Base-by-base conservation (phyloP, 2,888 invertebrate genomes). In the Chrysomela aeneicollis region DNA sequence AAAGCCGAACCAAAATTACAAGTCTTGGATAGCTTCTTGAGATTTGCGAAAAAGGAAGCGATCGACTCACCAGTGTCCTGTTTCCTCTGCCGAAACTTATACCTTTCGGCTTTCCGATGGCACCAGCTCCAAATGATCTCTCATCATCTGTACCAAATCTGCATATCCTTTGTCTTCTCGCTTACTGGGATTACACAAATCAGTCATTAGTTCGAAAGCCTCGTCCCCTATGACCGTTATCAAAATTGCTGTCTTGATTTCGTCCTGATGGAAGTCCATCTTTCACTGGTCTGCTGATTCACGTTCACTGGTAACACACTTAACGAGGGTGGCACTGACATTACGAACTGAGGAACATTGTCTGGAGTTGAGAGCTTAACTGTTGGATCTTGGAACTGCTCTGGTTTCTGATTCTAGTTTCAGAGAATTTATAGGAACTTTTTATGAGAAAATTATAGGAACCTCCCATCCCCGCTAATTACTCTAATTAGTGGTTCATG, bases 1-100 rank as follows among this genome's bases (percentile, higher is more conserved):
- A 58, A 46, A 17, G 49, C 18, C 12, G 21, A 17, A 10, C 59
- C 63, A 46, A 63, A 63, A 51, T 63, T 59, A 35, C 63, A 63
- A 1, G 52, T 63, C 47, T 54, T 59, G 1, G 55, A 51, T 42
- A 63, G 35, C n/a, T 59, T 63, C 3, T 63, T 53, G 8, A 61
- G 47, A 19, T 52, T 53, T 52, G 61, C 53, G 18, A 53, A 53
- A 61, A 53, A 61, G 17, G 42, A 30, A 4, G 61, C 19, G 2
- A 61, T 26, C 6, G 19, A 26, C n/a, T 61, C 52, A 46, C 47
- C 26, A 18, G 53, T 4, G 5, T 61, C 53, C 30, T 53, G 53
- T 12, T 42, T 52, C 8, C 61, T 0, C 30, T 61, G 46, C 15
- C 61, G 52, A 35, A 53, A 61, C 21, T 61, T 53, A 53, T 26